Base-by-base conservation (phyloP, 1,140 invertebrate species). In the Trichoplusia ni region DNA sequence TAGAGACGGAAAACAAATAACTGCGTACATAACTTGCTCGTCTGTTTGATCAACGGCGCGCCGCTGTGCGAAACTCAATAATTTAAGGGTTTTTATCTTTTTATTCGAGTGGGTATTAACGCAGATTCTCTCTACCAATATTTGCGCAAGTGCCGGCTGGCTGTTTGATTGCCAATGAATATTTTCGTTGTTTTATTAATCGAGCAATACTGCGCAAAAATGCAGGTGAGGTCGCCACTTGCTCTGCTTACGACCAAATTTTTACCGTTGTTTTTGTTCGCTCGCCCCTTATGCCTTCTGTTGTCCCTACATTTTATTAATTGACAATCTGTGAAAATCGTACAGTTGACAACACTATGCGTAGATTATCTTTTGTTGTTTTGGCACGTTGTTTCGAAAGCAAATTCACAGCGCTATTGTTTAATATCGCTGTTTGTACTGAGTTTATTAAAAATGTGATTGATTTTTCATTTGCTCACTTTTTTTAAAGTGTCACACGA, bases 391-490 rank as follows among this genome's bases (percentile, higher is more conserved):
- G 69, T 67, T 75, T 67, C 65, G 65, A 74, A 64, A 40, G 61
- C 31, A 56, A 66, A 64, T 68, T 65, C 56, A 27, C 37, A 31
- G 46, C 46, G 64, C 67, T 71, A 69, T 75, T 71, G 69, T 75
- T 71, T 67, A 64, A 71, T 75, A 75, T 67, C 66, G 44, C 46
- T 71, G 60, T 69, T 62, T 69, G 69, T 40, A 42, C 72, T 69
- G 46, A 51, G 27, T 63, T 60, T 69, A 69, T 66, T 68, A 67
- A 65, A 69, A 73, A 63, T 60, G 58, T 38, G 37, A 68, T 63
- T 37, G 51, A 25, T 35, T 69, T 63, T 61, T 49, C 31, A 49
- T 61, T 61, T 37, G 33, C 21, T 49, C 44, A 21, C 44, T 11
- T 47, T 27, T 25, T 47, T 61, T 19, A 21, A 58, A 38, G 37